Conservation (phyloP, 1,140 invertebrate genomes). For the Meloidogyne floridensis region DNA sequence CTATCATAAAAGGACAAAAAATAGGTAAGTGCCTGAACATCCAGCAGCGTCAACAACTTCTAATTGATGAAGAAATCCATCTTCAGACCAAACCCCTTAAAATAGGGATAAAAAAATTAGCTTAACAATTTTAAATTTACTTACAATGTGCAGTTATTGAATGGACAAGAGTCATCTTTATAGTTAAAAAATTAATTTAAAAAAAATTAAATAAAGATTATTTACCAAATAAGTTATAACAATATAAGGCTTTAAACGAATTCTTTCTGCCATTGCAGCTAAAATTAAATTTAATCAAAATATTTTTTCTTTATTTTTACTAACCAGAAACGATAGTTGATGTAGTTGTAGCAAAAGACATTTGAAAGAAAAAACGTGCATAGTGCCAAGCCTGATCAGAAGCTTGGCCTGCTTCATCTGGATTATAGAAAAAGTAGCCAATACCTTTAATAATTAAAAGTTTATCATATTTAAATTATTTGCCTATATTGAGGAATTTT, state of each 20-base stretch:
- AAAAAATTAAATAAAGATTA: background rate
- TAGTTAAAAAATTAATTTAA: background rate
- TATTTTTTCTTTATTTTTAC: background rate
- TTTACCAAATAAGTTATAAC: constrained; percentile 77
- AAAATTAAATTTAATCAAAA: constrained; percentile 14
- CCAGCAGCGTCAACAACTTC: constrained; percentile 86
- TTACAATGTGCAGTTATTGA: constrained; percentile 83
- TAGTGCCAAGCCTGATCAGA: constrained; percentile 61
- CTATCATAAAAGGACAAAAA: constrained; percentile 15
- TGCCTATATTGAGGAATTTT: background rate
- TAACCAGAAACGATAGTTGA: constrained; percentile 67
- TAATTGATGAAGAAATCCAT: constrained; percentile 79
- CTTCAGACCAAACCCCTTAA: constrained; percentile 74
- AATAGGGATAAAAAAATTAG: constrained; percentile 82
- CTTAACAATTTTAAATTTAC: constrained; percentile 68
- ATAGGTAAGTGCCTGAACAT: constrained; percentile 64
- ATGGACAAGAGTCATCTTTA: constrained; percentile 80
- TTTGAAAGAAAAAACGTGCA: constrained; percentile 67
- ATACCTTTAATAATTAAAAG: constrained; percentile 63
- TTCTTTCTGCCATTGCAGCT: constrained; percentile 71
- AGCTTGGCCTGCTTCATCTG: constrained; percentile 42
- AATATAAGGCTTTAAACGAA: constrained; percentile 86
- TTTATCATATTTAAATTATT: background rate
- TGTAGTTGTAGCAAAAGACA: constrained; percentile 67
- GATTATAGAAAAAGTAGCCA: constrained; percentile 69